Conservation (phyloP, 2,797 vertebrate genomes). For the Chromobotia macracanthus region DNA sequence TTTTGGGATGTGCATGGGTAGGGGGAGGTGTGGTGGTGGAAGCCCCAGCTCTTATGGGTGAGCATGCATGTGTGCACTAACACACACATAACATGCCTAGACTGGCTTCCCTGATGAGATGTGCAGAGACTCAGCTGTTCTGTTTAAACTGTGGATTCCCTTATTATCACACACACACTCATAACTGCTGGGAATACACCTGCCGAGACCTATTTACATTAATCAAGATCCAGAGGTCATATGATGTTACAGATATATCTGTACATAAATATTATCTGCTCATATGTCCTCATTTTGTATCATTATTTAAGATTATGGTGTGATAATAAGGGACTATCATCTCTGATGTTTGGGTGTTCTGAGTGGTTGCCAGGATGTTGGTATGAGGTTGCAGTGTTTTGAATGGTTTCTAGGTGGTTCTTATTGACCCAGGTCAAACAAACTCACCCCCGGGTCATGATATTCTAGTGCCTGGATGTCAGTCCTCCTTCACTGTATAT, state of each 20-base stretch:
- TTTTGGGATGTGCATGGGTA: conserved; percentile 7
- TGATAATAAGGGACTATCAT: too few species aligned
- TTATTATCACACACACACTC: conserved; percentile 43
- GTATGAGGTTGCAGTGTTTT: neutral
- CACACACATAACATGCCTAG: conserved; percentile 28
- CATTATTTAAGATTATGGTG: neutral
- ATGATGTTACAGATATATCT: neutral
- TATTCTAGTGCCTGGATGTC: too few species aligned
- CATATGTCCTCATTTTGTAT: neutral
- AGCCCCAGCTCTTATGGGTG: neutral
- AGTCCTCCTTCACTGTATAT: too few species aligned
- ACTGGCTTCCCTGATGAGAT: conserved; percentile 21
- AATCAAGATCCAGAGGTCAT: neutral
- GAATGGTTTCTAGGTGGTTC: too few species aligned
- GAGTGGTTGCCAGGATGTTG: neutral
- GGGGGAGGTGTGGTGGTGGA: neutral
- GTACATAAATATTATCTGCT: neutral
- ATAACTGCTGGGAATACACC: conserved; percentile 24
- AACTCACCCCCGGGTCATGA: too few species aligned
- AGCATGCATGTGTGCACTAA: conserved; percentile 7
- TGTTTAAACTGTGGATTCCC: conserved; percentile 34
- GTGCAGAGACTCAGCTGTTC: conserved; percentile 50
- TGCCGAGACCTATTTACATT: neutral
- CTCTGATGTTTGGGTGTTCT: neutral
- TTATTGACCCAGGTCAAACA: too few species aligned